Evolutionary conservation across 2,113 vertebrate species (phyloP).

Genomic region (Mus spicilegus): DNA sequence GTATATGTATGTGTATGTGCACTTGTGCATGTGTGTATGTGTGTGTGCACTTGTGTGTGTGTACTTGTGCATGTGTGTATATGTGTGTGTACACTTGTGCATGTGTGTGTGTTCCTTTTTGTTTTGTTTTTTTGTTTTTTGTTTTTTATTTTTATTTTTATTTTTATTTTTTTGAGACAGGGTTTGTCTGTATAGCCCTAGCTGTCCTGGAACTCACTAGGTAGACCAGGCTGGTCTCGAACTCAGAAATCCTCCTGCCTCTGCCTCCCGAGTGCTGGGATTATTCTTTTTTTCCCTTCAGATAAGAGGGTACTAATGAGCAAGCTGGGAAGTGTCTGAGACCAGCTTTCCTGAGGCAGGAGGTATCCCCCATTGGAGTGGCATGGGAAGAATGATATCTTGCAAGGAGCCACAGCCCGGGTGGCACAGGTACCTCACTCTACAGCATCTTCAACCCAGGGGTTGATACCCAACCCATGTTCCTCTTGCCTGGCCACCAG

Average conservation of each 20-base stretch:
- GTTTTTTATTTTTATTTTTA: no score
- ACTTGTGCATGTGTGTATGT: not conserved
- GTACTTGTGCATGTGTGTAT: not conserved
- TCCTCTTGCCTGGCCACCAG: not conserved
- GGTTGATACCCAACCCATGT: not conserved
- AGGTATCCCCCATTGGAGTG: not conserved
- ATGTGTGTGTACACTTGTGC: not conserved
- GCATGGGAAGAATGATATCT: fast-evolving
- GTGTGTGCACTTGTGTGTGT: not conserved
- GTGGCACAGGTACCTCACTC: not conserved
- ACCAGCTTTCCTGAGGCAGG: not conserved
- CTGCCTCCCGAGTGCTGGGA: no score
- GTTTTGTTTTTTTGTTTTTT: no score
- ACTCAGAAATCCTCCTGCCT: no score
- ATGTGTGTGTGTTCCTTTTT: not conserved
- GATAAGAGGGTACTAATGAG: not conserved
- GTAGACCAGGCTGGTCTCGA: no score
- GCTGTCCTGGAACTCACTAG: no score
- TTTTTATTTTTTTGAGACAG: no score
- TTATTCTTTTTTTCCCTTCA: not conserved
- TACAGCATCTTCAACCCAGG: not conserved
- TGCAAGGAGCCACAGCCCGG: not conserved
- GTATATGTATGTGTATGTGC: not conserved
- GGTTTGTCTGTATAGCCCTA: no score
- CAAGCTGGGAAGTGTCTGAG: not conserved